These are phyloP conservation scores for Otus sunia DNA, from an alignment of 2,113 vertebrate species.

Conservation along the genomic window DNA sequence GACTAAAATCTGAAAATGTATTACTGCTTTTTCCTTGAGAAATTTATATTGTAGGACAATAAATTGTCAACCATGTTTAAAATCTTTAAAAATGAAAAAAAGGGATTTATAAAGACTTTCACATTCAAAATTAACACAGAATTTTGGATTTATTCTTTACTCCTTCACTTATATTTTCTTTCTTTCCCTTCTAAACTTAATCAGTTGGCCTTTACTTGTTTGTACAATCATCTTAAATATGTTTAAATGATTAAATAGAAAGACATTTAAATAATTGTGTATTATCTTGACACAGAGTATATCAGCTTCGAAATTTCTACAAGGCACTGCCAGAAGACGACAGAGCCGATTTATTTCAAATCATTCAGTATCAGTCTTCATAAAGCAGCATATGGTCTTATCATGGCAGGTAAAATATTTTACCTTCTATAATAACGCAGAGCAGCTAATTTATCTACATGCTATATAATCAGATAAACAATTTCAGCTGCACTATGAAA, in stretches of 20 bases:
- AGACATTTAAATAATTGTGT: background rate
- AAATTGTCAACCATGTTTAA: background rate
- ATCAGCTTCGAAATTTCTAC: slow-evolving; percentile 35
- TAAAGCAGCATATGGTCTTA: slow-evolving; percentile 68
- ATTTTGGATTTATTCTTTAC: background rate
- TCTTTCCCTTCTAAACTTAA: background rate
- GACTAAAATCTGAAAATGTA: background rate
- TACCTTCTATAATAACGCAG: slow-evolving; percentile 68
- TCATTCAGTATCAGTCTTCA: slow-evolving; percentile 63
- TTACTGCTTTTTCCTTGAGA: background rate
- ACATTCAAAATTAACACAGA: background rate
- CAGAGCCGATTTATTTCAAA: slow-evolving; percentile 47
- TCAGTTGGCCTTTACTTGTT: background rate
- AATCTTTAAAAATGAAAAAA: background rate
- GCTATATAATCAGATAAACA: slow-evolving; percentile 62
- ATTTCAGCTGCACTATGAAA: slow-evolving; percentile 56
- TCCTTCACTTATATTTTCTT: background rate
- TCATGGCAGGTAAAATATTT: slow-evolving; percentile 73
- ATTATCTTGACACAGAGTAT: slow-evolving; percentile 21
- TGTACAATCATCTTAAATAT: slow-evolving; percentile 32
- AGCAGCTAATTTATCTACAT: slow-evolving; percentile 65
- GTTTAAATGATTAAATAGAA: background rate
- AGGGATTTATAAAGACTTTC: background rate
- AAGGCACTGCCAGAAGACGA: slow-evolving; percentile 47
- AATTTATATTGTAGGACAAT: background rate